phyloP scores from a whole-genome alignment of 2,888 invertebrate genomes.

The Nomada fucata region DNA sequence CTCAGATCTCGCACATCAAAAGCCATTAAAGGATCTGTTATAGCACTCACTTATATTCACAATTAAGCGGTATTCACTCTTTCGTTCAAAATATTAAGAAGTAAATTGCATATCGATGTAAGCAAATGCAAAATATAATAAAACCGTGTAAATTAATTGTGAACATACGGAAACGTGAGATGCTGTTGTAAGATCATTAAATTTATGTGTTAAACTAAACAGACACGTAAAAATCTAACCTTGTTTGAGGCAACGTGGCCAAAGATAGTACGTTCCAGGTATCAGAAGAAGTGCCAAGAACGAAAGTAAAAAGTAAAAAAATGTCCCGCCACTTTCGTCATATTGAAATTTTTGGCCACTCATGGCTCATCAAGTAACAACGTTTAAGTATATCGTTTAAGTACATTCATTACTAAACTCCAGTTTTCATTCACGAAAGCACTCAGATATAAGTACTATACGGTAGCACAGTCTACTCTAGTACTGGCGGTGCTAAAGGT shows the following conservation, averaged over 20 bases:
- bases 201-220: slow-evolving; percentile 38
- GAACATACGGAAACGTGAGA: neutral
- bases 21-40: no score
- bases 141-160: neutral
- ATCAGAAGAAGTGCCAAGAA: slow-evolving; percentile 97
- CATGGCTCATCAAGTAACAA: slow-evolving; percentile 86
- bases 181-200: slow-evolving; percentile 24
- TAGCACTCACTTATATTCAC: slow-evolving; percentile 10
- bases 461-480: no score
- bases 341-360: slow-evolving; percentile 99
- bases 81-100: slow-evolving; percentile 29
- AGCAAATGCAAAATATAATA: neutral
- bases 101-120: neutral
- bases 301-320: slow-evolving; percentile 99
- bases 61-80: slow-evolving; percentile 39
- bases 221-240: slow-evolving; percentile 86
- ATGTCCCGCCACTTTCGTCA: slow-evolving; percentile 99
- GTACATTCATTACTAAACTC: slow-evolving; percentile 68
- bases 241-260: slow-evolving; percentile 96
- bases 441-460: slow-evolving; percentile 29
- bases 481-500: no score
- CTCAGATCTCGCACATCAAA: no score
- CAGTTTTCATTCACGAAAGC: slow-evolving; percentile 67
- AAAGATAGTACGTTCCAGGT: slow-evolving; percentile 98
- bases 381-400: slow-evolving; percentile 69